These are phyloP conservation scores for Ectemnius lituratus DNA, from an alignment of 2,888 invertebrate species.

Conservation along the genomic window DNA sequence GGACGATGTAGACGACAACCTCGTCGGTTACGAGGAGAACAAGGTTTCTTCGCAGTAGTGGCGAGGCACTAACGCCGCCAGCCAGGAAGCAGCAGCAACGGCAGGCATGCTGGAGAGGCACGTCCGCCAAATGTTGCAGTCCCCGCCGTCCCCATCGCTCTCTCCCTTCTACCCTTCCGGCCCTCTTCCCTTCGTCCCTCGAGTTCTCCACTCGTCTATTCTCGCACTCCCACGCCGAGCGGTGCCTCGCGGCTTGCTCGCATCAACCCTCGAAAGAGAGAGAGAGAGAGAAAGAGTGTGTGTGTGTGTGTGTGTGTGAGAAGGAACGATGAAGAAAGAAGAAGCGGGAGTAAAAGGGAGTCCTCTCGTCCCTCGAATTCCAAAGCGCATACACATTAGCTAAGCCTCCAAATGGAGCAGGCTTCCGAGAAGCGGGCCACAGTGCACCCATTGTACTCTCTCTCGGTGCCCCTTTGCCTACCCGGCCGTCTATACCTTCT, in stretches of 20 bases:
- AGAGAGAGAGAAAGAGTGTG: background rate
- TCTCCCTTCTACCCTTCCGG: background rate
- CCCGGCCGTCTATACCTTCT: background rate
- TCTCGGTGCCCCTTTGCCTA: background rate
- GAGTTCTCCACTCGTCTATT: background rate
- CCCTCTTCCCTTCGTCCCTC: background rate
- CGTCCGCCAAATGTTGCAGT: slow-evolving; percentile 1
- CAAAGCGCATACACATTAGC: slow-evolving; percentile 10
- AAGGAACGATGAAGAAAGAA: too few species aligned
- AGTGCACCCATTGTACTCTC: slow-evolving; percentile 3
- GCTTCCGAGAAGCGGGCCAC: slow-evolving; percentile 10
- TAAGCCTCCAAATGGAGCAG: slow-evolving; percentile 7
- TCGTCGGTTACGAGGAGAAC: too few species aligned
- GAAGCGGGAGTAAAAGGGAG: too few species aligned
- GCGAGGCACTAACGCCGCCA: background rate
- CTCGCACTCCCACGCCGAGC: background rate
- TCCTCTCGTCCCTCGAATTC: slow-evolving; percentile 7
- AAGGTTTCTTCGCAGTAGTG: background rate
- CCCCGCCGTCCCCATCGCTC: background rate
- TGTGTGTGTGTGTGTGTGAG: too few species aligned
- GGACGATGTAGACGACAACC: too few species aligned
- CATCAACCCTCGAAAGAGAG: background rate
- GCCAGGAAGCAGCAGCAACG: background rate
- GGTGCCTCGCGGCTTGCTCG: background rate
- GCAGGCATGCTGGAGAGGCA: background rate